These are phyloP conservation scores for Peromyscus maniculatus DNA, from an alignment of 2,113 vertebrate genomes.

Conservation along the genomic window DNA sequence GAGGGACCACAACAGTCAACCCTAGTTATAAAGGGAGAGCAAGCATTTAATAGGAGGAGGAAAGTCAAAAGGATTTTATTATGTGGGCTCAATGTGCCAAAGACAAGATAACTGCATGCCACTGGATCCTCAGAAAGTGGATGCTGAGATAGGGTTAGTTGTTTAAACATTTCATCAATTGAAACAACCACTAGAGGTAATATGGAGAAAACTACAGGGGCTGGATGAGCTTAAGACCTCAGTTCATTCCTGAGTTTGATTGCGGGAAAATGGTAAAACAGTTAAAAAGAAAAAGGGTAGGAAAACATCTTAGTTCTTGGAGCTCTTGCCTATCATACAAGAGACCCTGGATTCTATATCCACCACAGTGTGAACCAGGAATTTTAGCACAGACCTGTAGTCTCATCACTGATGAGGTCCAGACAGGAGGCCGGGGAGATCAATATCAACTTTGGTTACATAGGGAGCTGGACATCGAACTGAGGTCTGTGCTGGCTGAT, in stretches of 20 bases:
- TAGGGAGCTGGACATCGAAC: background rate
- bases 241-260: background rate
- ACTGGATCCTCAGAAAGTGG: background rate
- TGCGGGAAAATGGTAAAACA: background rate
- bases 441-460: background rate
- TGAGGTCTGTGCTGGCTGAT: background rate
- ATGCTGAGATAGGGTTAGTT: background rate
- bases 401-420: background rate
- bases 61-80: conserved; percentile 3
- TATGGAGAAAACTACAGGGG: background rate
- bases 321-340: background rate
- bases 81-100: background rate
- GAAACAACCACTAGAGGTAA: background rate
- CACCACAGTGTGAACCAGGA: background rate
- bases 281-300: background rate
- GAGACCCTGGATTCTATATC: background rate
- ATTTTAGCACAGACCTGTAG: background rate
- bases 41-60: background rate
- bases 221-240: background rate
- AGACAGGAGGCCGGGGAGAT: background rate
- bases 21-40: background rate
- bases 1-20: background rate
- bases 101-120: background rate
- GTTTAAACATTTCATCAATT: background rate
- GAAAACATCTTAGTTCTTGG: background rate